Evolutionary conservation across 2,113 vertebrate species (phyloP), one percentile per base, ranked within the genome.

Genomic region (Sula dactylatra): DNA sequence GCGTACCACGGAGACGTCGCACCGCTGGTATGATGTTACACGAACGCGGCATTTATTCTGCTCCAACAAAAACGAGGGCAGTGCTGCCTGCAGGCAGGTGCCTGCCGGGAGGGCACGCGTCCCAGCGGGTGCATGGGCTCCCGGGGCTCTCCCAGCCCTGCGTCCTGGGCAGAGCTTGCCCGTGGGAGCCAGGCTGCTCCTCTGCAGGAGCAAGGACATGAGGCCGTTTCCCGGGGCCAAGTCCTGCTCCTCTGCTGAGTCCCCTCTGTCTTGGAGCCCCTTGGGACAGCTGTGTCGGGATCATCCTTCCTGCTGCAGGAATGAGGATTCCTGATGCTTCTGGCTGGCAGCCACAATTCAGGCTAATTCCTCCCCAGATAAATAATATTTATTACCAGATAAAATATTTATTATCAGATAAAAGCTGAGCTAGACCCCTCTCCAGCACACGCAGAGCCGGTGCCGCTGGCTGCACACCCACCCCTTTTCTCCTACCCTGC

Each of bases 1-100:
- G 66, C 1, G 3, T 24, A 1, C 56, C 11, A 6, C 1, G 2
- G 50, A 14, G 79, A 10, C 0, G 2, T 3, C 2, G 11, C 49
- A 4, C 16, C 0, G 7, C 55, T 10, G 64, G 32, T 12, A 4
- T 5, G 1, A 16, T 1, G 29, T 26, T 29, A 21, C 11, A 0
- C 6, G 31, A 15, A 5, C 7, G 44, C 32, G 4, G 59, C 4
- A 38, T n/a, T 36, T 7, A 0, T 45, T 42, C 29, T 55, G 55
- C 34, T 36, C n/a, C 64, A 4, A n/a, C 40, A 14, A 12, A 20
- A 29, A 17, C 7, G 38, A 10, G 10, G 32, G 36, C 24, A 17
- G 31, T 3, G 29, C 70, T 82, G 71, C 31, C 58, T 13, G 26
- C 31, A 1, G 71, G 65, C 4, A 14, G 36, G 14, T 3, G 42